phyloP scores from a whole-genome alignment of 1,140 invertebrate species.

The Formica selysi region DNA sequence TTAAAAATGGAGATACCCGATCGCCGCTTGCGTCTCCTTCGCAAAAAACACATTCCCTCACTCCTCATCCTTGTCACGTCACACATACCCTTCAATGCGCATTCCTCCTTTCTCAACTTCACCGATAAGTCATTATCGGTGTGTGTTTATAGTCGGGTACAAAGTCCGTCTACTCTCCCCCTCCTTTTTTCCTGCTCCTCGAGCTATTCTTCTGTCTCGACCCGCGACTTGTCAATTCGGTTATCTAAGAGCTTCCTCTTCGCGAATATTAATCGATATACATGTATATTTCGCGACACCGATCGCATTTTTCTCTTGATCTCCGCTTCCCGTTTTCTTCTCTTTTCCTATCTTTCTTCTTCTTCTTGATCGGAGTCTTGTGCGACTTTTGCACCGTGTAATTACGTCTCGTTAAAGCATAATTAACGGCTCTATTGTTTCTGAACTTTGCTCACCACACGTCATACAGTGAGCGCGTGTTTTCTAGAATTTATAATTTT shows the following conservation, averaged over 20 bases:
- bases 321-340: neutral
- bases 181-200: neutral
- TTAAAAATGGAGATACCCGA: constrained; percentile 36
- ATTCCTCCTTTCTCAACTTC: constrained; percentile 7
- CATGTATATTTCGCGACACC: neutral
- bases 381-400: constrained; percentile 40
- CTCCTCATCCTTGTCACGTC: constrained; percentile 10
- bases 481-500: constrained; percentile 7
- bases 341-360: neutral
- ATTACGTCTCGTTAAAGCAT: constrained; percentile 47
- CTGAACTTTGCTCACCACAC: constrained; percentile 48
- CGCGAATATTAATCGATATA: neutral
- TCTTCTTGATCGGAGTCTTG: neutral
- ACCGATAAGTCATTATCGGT: constrained; percentile 40
- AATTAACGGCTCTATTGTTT: constrained; percentile 50
- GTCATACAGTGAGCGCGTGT: constrained; percentile 26
- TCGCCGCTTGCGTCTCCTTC: neutral
- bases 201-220: neutral
- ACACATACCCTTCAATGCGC: constrained; percentile 29
- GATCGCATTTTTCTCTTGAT: neutral
- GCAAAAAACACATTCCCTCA: constrained; percentile 17
- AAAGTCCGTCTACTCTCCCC: constrained; percentile 40
- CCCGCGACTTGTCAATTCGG: constrained; percentile 9
- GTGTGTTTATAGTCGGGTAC: constrained; percentile 18
- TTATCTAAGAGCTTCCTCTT: constrained; percentile 36